phyloP scores from a whole-genome alignment of 2,888 invertebrate genomes.

The Megamerina dolium region DNA sequence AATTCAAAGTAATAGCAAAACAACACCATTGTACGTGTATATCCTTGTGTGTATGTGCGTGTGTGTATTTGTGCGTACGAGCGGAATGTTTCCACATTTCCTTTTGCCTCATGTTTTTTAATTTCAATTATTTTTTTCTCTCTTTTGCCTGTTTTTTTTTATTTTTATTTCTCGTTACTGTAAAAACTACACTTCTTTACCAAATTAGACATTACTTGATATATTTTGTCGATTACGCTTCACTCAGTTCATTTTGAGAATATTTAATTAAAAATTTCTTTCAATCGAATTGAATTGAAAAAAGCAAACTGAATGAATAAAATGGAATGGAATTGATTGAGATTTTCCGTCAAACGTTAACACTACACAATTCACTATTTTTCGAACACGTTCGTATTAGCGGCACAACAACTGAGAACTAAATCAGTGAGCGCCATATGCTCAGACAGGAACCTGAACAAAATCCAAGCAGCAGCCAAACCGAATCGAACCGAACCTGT shows the following conservation, averaged over 20 bases:
- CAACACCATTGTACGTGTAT: too few relatives aligned
- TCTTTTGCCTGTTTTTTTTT: constrained; percentile 2
- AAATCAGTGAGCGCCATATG: constrained; percentile 34
- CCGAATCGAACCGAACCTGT: too few relatives aligned
- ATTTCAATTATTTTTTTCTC: constrained; percentile 5
- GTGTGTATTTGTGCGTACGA: too few relatives aligned
- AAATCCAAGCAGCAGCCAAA: constrained; percentile 2
- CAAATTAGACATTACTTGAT: neutral
- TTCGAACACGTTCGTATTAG: constrained; percentile 38
- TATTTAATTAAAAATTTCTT: too few relatives aligned
- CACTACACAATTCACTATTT: too few relatives aligned
- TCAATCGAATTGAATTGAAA: too few relatives aligned
- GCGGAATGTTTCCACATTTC: too few relatives aligned
- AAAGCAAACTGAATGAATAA: too few relatives aligned
- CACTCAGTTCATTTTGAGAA: neutral
- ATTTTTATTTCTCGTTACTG: neutral
- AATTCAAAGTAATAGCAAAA: too few relatives aligned
- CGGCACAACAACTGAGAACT: constrained; percentile 49
- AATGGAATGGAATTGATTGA: too few relatives aligned
- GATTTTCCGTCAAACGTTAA: neutral
- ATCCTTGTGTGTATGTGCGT: too few relatives aligned
- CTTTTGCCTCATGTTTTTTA: too few relatives aligned
- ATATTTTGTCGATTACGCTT: neutral
- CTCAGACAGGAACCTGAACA: constrained; percentile 27
- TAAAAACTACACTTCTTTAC: neutral